Base-by-base conservation (phyloP, 2,888 invertebrate species). In the Gnatocerus cornutus region DNA sequence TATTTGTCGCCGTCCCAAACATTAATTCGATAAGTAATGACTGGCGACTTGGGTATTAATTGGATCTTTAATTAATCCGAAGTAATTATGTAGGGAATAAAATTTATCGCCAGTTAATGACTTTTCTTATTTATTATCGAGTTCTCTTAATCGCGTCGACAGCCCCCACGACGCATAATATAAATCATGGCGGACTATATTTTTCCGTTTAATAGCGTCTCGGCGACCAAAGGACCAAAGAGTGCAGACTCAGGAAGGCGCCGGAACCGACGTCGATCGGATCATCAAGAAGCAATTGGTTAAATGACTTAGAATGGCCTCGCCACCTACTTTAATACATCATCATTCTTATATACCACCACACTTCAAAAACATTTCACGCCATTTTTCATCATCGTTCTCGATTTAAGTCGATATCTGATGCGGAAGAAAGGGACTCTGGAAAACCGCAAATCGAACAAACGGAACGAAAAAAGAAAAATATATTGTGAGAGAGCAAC, bases 261-360 rank as follows among this genome's bases (percentile, higher is more conserved):
- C 67, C 67, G 43, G 59, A 55, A 56, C 53, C 33, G 33, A 39
- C 67, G 67, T 67, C 67, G 67, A 59, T 61, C 53, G 27, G 48
- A 63, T 68, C 68, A 68, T 64, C 68, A 68, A 68, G 64, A 69
- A 69, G 58, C 69, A 65, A 69, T 69, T 69, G 69, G 65, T 69
- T 69, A 69, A 69, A 69, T 69, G 69, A 69, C 52, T 59, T 52
- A 59, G 59, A 69, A 69, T 65, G 69, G 55, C 65, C 69, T 59
- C 65, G 61, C 48, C 69, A 69, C 59, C 64, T 59, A 58, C 59
- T 64, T 64, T 61, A 69, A 69, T 69, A 65, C 64, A 69, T 69
- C 69, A 69, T 69, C 65, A 59, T 65, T 69, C 65, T 69, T 66
- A 48, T 53, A 43, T 29, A 16, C 12, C 29, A 29, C 52, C 63